Conservation (phyloP, 2,113 vertebrate genomes). For the Callipepla squamata region DNA sequence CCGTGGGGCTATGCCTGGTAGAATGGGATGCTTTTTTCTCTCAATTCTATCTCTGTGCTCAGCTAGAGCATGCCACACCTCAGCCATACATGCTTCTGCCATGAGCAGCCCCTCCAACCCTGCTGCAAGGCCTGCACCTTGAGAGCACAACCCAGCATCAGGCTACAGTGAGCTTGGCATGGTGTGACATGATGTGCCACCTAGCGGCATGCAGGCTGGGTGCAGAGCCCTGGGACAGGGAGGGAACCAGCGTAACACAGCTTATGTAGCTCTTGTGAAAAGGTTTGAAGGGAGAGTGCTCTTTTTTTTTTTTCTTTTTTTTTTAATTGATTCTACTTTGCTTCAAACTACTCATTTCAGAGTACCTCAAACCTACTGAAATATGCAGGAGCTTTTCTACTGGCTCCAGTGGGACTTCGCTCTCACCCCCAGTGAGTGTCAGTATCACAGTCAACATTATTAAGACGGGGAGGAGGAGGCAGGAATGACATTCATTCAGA, state of each 20-base stretch:
- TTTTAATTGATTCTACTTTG: background rate
- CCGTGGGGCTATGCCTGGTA: background rate
- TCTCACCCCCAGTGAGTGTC: background rate
- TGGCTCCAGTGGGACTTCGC: conserved; percentile 4
- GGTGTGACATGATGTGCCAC: background rate
- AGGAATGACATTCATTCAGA: background rate
- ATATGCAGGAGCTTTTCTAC: background rate
- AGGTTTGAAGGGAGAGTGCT: background rate
- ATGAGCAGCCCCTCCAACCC: background rate
- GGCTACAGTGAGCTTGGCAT: rapidly evolving
- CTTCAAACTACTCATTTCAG: background rate
- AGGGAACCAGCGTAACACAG: background rate
- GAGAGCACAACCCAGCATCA: rapidly evolving
- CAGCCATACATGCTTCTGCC: background rate
- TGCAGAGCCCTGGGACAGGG: background rate
- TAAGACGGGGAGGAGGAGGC: background rate
- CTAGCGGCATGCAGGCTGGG: background rate
- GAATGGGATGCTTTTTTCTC: background rate
- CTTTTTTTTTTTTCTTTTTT: background rate
- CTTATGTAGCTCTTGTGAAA: background rate
- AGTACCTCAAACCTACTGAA: conserved; percentile 2
- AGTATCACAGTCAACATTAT: background rate
- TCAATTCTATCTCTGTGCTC: rapidly evolving
- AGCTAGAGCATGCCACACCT: no score
- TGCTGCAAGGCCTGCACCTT: rapidly evolving